Evolutionary conservation across 2,797 vertebrate genomes (phyloP).

Genomic region (Amphiprion clarkii): DNA sequence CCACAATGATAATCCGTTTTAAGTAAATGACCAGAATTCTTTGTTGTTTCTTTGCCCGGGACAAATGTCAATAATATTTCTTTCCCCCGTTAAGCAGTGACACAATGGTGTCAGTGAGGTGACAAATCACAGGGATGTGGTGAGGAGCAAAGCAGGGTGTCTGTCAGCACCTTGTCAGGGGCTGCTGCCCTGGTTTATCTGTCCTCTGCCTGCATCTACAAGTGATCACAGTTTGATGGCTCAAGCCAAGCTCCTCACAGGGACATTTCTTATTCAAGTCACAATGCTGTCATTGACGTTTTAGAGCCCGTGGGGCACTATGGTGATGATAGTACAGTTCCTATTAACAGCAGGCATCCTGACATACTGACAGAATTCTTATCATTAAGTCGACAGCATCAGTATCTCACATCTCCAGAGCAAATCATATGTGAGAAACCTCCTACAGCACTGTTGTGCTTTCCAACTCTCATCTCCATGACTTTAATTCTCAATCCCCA

Average conservation of each 20-base stretch:
- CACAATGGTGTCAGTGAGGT: slow-evolving; percentile 61
- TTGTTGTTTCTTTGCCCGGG: slow-evolving; percentile 41
- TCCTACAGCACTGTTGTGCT: neutral
- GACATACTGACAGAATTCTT: slow-evolving; percentile 66
- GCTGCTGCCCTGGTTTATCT: slow-evolving; percentile 68
- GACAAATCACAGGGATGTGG: slow-evolving; percentile 73
- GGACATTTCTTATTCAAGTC: slow-evolving; percentile 82
- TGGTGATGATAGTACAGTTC: slow-evolving; percentile 63
- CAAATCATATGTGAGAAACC: slow-evolving; percentile 46
- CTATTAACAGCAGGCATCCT: slow-evolving; percentile 68
- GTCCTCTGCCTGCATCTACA: slow-evolving; percentile 70
- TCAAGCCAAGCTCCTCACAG: slow-evolving; percentile 60
- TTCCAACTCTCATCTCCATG: slow-evolving; percentile 14
- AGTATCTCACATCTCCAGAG: slow-evolving; percentile 59
- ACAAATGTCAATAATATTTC: slow-evolving; percentile 63
- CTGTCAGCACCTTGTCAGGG: slow-evolving; percentile 75
- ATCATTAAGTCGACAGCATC: slow-evolving; percentile 56
- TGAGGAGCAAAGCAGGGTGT: slow-evolving; percentile 57
- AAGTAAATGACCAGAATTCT: slow-evolving; percentile 18
- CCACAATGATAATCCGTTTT: neutral
- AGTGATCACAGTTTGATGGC: slow-evolving; percentile 84
- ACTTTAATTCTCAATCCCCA: slow-evolving; percentile 25
- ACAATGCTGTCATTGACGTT: slow-evolving; percentile 75
- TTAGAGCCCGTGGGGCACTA: slow-evolving; percentile 60
- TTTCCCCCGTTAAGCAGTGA: slow-evolving; percentile 65